These are phyloP conservation scores for Octodon degus DNA, from an alignment of 2,113 vertebrate species.

Conservation along the genomic window DNA sequence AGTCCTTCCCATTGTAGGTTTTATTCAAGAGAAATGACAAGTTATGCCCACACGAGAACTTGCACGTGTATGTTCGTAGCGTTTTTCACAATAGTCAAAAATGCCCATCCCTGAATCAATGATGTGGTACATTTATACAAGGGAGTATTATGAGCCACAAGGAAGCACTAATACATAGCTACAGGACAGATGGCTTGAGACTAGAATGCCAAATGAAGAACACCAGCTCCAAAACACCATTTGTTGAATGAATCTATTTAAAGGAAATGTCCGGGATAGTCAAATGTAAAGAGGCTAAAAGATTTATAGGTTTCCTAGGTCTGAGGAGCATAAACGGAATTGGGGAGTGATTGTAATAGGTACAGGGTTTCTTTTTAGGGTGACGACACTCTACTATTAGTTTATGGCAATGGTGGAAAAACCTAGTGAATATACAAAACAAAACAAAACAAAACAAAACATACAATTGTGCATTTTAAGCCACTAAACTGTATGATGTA, in stretches of 20 bases:
- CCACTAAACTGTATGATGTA: background rate
- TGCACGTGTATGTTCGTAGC: background rate
- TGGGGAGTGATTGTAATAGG: background rate
- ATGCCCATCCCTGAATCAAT: background rate
- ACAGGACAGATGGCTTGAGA: background rate
- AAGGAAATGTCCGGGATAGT: background rate
- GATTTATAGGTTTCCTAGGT: background rate
- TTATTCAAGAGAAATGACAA: background rate
- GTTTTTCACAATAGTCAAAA: background rate
- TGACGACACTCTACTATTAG: background rate
- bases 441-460: too few species aligned
- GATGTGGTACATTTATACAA: background rate
- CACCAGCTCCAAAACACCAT: background rate
- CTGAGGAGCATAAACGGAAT: background rate
- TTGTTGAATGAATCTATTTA: background rate
- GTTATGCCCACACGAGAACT: too few species aligned
- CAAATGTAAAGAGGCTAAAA: background rate
- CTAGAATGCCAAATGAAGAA: background rate
- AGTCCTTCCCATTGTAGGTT: background rate
- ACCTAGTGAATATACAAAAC: background rate
- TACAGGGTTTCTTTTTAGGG: background rate
- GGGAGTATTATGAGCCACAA: background rate
- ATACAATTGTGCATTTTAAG: background rate
- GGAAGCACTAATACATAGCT: background rate
- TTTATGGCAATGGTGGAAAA: background rate